phyloP scores from a whole-genome alignment of 2,888 invertebrate genomes.

The Hypolimnas misippus region DNA sequence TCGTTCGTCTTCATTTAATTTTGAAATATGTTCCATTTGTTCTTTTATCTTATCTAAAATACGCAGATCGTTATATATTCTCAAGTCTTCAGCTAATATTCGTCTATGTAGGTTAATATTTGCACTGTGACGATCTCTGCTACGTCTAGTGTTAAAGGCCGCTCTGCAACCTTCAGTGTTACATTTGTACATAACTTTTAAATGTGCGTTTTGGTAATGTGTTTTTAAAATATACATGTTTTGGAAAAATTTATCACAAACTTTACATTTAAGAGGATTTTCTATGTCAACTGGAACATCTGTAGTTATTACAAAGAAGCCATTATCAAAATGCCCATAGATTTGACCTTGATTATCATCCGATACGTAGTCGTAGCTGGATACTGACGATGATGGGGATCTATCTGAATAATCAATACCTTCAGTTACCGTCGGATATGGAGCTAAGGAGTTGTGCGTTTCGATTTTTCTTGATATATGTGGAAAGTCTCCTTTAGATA shows the following conservation, averaged over 20 bases:
- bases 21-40: slow-evolving; percentile 91
- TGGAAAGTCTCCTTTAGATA: slow-evolving; percentile 91
- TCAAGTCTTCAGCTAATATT: slow-evolving; percentile 87
- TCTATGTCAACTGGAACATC: slow-evolving; percentile 96
- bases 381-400: slow-evolving; percentile 85
- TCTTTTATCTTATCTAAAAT: slow-evolving; percentile 85
- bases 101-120: slow-evolving; percentile 96
- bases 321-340: slow-evolving; percentile 89
- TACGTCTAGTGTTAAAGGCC: slow-evolving; percentile 96
- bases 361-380: slow-evolving; percentile 82
- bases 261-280: slow-evolving; percentile 95
- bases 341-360: slow-evolving; percentile 86
- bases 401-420: slow-evolving; percentile 77
- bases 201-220: slow-evolving; percentile 97
- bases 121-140: slow-evolving; percentile 95
- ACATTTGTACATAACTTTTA: slow-evolving; percentile 97
- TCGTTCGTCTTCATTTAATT: slow-evolving; percentile 89
- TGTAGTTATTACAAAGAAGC: slow-evolving; percentile 87
- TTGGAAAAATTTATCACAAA: slow-evolving; percentile 96
- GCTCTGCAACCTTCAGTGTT: slow-evolving; percentile 97
- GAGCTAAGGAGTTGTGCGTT: slow-evolving; percentile 53
- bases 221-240: slow-evolving; percentile 97
- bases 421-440: slow-evolving; percentile 70
- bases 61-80: slow-evolving; percentile 69
- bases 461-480: slow-evolving; percentile 64